Base-by-base conservation (phyloP, 2,113 vertebrate genomes). In the Cyanoderma ruficeps region DNA sequence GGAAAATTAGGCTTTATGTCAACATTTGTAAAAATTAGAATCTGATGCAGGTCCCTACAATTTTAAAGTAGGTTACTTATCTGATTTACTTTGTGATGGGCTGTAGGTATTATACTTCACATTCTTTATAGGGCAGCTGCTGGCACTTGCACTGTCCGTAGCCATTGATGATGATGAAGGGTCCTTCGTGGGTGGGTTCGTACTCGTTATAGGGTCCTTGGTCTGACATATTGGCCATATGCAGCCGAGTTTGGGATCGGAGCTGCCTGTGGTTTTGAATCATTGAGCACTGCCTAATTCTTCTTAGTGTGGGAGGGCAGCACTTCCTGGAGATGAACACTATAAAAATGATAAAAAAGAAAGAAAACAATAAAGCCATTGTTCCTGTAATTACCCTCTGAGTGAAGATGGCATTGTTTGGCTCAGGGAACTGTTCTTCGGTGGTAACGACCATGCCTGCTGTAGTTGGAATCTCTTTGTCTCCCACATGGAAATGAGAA, bases 71-170 rank as follows among this genome's bases (percentile, higher is more conserved):
- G 97, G 95, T 98, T 98, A 98, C 98, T 98, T 98, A 98, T 98
- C 98, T 98, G 98, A 42, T 96, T 90, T 89, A 93, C 83, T 96
- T 95, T 96, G 87, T 71, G 97, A 87, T 95, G 97, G 91, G 39
- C 44, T 92, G 95, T 93, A 49, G 96, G 59, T 92, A 98, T 99
- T 98, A 99, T 98, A 99, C 99, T 99, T 99, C 99, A 98, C 99
- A 99, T 98, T 99, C 99, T 98, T 99, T 99, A 95, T 99, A 99
- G 97, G 99, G 99, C 98, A 99, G 99, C 97, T 99, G 99, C 98
- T 99, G 99, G 98, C 99, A 99, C 97, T 99, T 99, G 98, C 99
- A 99, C 98, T 99, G 99, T 99, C 99, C 99, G 10, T 99, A 99
- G 97, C 99, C 99, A 56, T 99, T 99, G 95, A 99, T 99, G 98